A percentile compares a stretch with the other conserved stretches of the same genome.
These are phyloP conservation scores for Tenthredo amoena DNA, from an alignment of 2,888 invertebrate genomes.

Conservation along the genomic window DNA sequence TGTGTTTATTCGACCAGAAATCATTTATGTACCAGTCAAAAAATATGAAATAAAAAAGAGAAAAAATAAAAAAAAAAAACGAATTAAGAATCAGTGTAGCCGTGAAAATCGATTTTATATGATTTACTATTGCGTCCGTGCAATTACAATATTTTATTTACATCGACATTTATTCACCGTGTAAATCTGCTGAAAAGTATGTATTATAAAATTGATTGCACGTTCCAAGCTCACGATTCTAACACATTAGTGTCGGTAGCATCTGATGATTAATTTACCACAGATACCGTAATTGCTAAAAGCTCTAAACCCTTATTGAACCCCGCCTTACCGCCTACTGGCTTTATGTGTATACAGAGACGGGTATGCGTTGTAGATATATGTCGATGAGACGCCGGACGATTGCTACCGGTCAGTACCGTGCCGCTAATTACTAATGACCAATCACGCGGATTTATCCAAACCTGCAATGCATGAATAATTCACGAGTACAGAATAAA, in stretches of 20 bases:
- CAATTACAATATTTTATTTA: background rate
- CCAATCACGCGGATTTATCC: constrained; percentile 3
- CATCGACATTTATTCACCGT: background rate
- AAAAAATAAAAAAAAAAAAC: background rate
- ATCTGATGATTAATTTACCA: constrained; percentile 11
- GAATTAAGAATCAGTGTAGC: background rate
- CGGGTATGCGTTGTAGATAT: background rate
- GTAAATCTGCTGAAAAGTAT: background rate
- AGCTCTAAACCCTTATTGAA: background rate
- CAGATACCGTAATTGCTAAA: constrained; percentile 9
- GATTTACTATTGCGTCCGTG: background rate
- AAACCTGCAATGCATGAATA: constrained; percentile 19
- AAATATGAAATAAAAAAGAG: background rate
- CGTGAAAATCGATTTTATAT: background rate
- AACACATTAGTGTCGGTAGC: constrained; percentile 7
- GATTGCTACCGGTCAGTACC: constrained; percentile 3
- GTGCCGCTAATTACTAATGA: constrained; percentile 27
- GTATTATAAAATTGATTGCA: constrained; percentile 21
- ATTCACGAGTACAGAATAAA: background rate
- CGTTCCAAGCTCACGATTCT: constrained; percentile 10
- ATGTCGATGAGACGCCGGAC: background rate
- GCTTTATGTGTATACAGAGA: background rate
- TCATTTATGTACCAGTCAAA: background rate
- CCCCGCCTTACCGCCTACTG: background rate
- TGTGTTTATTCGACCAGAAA: constrained; percentile 7